Conservation (phyloP, 2,797 vertebrate genomes). For the Oophaga sylvatica region DNA sequence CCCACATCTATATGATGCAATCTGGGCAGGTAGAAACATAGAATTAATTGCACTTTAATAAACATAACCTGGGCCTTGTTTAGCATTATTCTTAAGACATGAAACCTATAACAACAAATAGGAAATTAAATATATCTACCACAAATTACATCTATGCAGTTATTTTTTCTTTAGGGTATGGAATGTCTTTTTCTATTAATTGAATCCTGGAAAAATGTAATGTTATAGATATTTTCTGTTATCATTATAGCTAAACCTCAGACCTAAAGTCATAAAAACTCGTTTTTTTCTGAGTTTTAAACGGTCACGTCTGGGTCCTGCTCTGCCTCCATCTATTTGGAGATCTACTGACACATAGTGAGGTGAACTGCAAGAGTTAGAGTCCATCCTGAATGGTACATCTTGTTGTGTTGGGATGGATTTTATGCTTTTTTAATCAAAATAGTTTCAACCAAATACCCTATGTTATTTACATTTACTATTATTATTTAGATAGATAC, state of each 20-base stretch:
- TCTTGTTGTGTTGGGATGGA: no score
- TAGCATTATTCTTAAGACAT: constrained; percentile 1
- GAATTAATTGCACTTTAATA: constrained; percentile 8
- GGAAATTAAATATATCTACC: neutral
- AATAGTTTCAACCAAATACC: no score
- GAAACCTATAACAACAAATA: constrained; percentile 12
- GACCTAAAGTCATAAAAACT: no score
- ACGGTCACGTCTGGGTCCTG: no score
- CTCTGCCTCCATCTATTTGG: no score
- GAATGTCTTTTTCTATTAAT: neutral
- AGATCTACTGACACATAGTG: no score
- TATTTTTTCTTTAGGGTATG: neutral
- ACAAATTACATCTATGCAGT: neutral
- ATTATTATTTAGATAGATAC: no score
- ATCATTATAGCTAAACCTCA: neutral
- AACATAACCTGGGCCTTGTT: constrained; percentile 20
- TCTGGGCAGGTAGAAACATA: constrained; percentile 29
- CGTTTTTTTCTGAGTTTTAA: no score
- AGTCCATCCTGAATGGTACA: no score
- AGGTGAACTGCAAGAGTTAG: no score
- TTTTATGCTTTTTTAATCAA: no score
- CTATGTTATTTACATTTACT: no score
- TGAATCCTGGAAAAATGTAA: neutral
- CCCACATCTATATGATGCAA: constrained; percentile 9
- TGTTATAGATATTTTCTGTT: neutral